Evolutionary conservation across 2,888 invertebrate genomes (phyloP).

Genomic region (Acleris literana): DNA sequence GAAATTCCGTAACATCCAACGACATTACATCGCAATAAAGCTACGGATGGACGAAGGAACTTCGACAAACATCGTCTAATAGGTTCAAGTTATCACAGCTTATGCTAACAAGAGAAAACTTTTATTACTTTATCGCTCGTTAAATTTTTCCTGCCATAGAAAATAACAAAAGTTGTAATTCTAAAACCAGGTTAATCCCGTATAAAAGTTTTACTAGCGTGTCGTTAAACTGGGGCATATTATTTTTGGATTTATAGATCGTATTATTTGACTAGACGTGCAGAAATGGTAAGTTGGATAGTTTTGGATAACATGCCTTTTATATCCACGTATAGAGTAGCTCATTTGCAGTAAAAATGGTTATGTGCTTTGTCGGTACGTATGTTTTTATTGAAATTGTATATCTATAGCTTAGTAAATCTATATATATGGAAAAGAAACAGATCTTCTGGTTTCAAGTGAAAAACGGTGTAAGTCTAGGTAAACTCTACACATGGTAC

Average conservation of each 20-base stretch:
- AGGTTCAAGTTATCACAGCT: slow-evolving; percentile 9
- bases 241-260: slow-evolving; percentile 16
- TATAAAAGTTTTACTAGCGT: slow-evolving; percentile 25
- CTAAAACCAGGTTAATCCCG: slow-evolving; percentile 9
- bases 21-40: neutral
- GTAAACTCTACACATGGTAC: no score
- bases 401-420: no score
- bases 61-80: slow-evolving; percentile 13
- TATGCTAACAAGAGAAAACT: slow-evolving; percentile 21
- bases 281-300: no score
- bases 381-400: no score
- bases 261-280: slow-evolving; percentile 4
- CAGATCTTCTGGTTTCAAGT: no score
- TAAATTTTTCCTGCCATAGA: slow-evolving; percentile 12
- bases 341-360: no score
- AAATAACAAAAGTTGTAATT: slow-evolving; percentile 21
- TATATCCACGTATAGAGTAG: no score
- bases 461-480: no score
- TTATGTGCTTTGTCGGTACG: no score
- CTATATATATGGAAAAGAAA: no score
- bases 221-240: slow-evolving; percentile 17
- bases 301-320: no score
- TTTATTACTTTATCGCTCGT: slow-evolving; percentile 27
- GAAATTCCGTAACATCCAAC: no score
- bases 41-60: neutral